Percentiles rank a stretch among this genome's conserved stretches.
Evolutionary conservation across 2,113 vertebrate species (phyloP).

Genomic region (Pterocles gutturalis): DNA sequence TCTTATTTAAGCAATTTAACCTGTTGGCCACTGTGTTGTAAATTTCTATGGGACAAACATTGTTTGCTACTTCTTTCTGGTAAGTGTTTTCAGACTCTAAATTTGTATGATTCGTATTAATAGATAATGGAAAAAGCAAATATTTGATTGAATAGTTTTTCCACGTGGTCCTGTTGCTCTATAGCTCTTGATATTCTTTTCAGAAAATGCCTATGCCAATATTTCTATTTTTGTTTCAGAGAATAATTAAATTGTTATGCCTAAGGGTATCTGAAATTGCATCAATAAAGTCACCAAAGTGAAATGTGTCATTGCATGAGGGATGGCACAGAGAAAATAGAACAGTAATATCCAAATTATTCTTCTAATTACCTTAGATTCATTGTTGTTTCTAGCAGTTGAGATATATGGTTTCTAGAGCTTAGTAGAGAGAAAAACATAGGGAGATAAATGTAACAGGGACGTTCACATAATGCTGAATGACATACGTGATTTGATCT

Average conservation of each 20-base stretch:
- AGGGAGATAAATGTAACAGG: not conserved
- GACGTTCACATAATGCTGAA: rapidly evolving
- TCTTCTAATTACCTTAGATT: not conserved
- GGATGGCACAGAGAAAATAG: not conserved
- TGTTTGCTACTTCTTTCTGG: not conserved
- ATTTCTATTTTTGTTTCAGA: slow-evolving; percentile 8
- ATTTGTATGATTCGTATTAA: not conserved
- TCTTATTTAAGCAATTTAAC: not conserved
- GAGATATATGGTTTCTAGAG: not conserved
- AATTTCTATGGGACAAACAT: not conserved
- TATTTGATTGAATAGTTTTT: not conserved
- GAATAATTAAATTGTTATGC: not conserved
- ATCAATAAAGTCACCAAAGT: not conserved
- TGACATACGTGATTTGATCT: not conserved
- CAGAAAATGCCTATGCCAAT: not conserved
- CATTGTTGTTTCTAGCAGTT: not conserved
- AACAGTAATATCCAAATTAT: not conserved
- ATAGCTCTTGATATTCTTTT: not conserved
- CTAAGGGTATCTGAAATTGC: not conserved
- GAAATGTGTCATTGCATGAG: not conserved
- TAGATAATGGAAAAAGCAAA: not conserved
- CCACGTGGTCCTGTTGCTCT: not conserved
- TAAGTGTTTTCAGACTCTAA: not conserved
- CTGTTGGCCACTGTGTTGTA: not conserved
- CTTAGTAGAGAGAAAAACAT: not conserved